These are phyloP conservation scores for Oreochromis grahami DNA, from an alignment of 2,797 vertebrate genomes.

Conservation along the genomic window DNA sequence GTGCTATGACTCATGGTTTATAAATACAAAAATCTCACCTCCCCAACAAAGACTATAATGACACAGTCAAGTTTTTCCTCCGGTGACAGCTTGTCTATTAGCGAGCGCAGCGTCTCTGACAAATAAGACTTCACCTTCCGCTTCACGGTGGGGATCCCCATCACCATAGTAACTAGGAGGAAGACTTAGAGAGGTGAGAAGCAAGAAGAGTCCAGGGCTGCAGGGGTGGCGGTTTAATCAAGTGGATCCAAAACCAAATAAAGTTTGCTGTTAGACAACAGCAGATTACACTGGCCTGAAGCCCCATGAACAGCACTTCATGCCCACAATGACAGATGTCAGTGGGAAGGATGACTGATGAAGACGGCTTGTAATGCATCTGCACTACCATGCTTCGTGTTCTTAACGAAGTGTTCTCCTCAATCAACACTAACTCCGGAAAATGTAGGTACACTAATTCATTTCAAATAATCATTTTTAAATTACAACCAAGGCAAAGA, in stretches of 20 bases:
- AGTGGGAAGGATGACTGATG: constrained; percentile 12
- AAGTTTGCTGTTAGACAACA: not conserved
- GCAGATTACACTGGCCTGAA: not conserved
- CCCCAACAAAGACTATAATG: constrained; percentile 95
- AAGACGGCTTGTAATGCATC: not conserved
- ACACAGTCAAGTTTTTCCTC: constrained; percentile 97
- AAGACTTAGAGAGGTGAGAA: constrained; percentile 39
- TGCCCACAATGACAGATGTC: constrained; percentile 39
- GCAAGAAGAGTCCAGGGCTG: not conserved
- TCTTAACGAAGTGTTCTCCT: not conserved
- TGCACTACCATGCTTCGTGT: not conserved
- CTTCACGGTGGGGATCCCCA: constrained; percentile 99
- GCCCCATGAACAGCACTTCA: not conserved
- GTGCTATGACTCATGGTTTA: not conserved
- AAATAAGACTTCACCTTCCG: constrained; percentile 98
- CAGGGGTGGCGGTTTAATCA: not conserved
- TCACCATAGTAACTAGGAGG: constrained; percentile 93
- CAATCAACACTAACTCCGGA: not conserved
- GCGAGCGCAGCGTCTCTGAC: constrained; percentile 93
- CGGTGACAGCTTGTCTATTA: constrained; percentile 94
- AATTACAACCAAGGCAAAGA: not conserved
- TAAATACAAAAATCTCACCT: constrained; percentile 79
- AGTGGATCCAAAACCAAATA: not conserved
- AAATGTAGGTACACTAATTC: not conserved
- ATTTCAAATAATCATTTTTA: not conserved